These are phyloP conservation scores for Dendrocincla tyrannina DNA, from an alignment of 2,797 vertebrate genomes.

Conservation along the genomic window DNA sequence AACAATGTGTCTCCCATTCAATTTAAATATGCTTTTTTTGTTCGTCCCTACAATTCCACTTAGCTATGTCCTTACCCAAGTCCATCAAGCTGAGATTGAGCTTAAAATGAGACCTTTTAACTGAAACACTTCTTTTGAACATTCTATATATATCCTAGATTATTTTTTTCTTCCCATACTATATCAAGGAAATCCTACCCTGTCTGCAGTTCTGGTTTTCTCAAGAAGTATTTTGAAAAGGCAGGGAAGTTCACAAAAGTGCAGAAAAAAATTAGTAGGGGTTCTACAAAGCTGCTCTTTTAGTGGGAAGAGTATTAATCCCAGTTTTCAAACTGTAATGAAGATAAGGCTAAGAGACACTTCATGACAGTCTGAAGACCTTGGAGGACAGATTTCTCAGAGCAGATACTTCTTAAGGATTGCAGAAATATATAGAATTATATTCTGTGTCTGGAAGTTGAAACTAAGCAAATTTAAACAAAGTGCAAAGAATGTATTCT, in stretches of 20 bases:
- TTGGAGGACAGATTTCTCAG: not conserved
- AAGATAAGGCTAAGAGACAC: not conserved
- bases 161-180: not conserved
- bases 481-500: not conserved
- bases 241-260: not conserved
- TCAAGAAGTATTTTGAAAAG: not conserved
- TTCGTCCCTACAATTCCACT: not conserved
- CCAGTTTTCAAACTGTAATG: not conserved
- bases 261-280: not conserved
- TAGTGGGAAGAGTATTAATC: not conserved
- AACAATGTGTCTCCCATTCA: not conserved
- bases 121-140: not conserved
- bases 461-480: not conserved
- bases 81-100: not conserved
- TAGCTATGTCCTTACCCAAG: not conserved
- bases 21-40: not conserved
- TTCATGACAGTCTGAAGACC: not conserved
- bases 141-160: not conserved
- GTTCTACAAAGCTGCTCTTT: not conserved
- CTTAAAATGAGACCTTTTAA: not conserved
- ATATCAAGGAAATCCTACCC: not conserved
- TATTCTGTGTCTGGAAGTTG: not conserved
- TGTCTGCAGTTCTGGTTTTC: not conserved
- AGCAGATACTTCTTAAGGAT: not conserved
- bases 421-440: not conserved